Evolutionary conservation across 2,888 invertebrate species (phyloP), one percentile per base, ranked within the genome.

Genomic region (Apamea anceps): DNA sequence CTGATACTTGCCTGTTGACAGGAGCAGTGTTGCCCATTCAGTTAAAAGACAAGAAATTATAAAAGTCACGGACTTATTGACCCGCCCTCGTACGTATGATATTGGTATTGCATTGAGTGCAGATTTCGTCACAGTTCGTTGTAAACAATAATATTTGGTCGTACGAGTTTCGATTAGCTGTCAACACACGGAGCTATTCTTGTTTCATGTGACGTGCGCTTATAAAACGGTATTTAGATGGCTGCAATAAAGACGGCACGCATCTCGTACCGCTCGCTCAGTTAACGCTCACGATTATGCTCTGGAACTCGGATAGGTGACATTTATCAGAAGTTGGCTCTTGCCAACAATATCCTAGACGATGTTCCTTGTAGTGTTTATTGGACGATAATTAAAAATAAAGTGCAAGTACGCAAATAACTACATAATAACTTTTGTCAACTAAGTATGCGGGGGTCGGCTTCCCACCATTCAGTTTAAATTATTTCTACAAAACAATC

Each of bases 111-210:
- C 28, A 25, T 10, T 37, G 25, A 32, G 42, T 10, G 48, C 48
- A 28, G 12, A 25, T 73, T 75, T n/a, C 57, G 48, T 48, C 68
- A 21, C 60, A n/a, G 48, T 71, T 73, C 0, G 28, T 51, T 65
- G 60, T 15, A 66, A 76, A 66, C 28, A 54, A 85, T 51, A 76
- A 81, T 74, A 74, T 82, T 77, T 37, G 28, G 28, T 21, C 28
- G 12, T 21, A 48, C 42, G 13, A 28, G 48, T 71, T 62, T 72
- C 37, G 25, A 13, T 60, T 25, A 45, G n/a, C n/a, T 72, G 84
- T 70, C 84, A 72, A 63, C 77, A 73, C 54, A 13, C 45, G 15
- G 21, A 63, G 72, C 51, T 84, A 75, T 78, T 84, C 57, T 15
- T 45, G 62, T 8, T 13, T 12, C 12, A 72, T n/a, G 45, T 65